Base-by-base conservation (phyloP, 2,888 invertebrate genomes). In the Lingula anatina region DNA sequence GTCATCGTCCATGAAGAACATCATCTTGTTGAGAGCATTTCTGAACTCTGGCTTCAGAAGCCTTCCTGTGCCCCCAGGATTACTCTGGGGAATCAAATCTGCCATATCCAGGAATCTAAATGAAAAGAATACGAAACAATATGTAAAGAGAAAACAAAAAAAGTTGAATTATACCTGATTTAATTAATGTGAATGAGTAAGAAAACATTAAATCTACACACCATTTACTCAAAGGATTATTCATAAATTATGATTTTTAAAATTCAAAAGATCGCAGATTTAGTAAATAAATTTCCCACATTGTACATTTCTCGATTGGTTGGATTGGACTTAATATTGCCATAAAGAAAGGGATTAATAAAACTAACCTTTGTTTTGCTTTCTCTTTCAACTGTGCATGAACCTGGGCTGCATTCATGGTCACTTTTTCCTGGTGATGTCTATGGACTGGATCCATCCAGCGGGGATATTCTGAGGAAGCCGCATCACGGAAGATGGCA, bases 391-490 rank as follows among this genome's bases (percentile, higher is more conserved):
- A 64, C 50, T 72, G 66, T 2, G 59, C 54, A 53, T 75, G 73
- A 1, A 75, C 75, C 47, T 74, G 70, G 3, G 54, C 49, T 7
- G 71, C 66, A 20, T 51, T 65, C 71, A 74, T 66, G 26, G 53
- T 56, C 3, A 62, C 61, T 42, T 64, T 61, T 37, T 69, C 68
- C 27, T 62, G 60, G 46, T 55, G 54, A 3, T 60, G 55, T 41
- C 68, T 51, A 53, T 68, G 61, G 24, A 74, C 62, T 3, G 73
- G 70, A 51, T 74, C 73, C 71, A 73, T 73, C 74, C 73, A 68
- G 36, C 56, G 56, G 1, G 72, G 73, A 48, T 68, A 68, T 25
- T 70, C 66, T n/a, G 60, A 57, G 28, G 50, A 42, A 20, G 44
- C 44, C 1, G 39, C 36, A 5, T 64, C 56, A 24, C 72, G 60